phyloP scores from a whole-genome alignment of 2,888 invertebrate genomes.

The Drosophila stalkeri region DNA sequence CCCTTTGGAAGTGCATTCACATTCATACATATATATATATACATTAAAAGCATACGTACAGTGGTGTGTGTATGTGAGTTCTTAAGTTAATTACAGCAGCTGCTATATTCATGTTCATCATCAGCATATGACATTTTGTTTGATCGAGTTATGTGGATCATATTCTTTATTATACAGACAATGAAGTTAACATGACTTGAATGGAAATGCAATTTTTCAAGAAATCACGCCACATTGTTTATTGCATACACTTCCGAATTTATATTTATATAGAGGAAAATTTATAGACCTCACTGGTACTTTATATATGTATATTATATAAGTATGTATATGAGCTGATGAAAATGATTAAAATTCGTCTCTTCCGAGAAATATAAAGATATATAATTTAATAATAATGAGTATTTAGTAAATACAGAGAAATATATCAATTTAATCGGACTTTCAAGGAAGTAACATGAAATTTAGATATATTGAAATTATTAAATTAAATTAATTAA shows the following conservation, averaged over 20 bases:
- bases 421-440: no score
- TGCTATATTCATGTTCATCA: conserved; percentile 30
- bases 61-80: conserved; percentile 11
- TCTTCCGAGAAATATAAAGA: not conserved
- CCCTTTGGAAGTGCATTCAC: conserved; percentile 42
- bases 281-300: not conserved
- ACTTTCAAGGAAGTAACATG: no score
- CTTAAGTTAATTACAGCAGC: conserved; percentile 41
- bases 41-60: not conserved
- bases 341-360: not conserved
- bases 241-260: not conserved
- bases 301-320: not conserved
- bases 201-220: not conserved
- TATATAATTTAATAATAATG: not conserved
- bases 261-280: not conserved
- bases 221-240: not conserved
- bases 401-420: not conserved
- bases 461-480: no score
- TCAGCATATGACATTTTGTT: conserved; percentile 1
- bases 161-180: conserved; percentile 11
- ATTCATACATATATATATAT: conserved; percentile 10
- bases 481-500: no score
- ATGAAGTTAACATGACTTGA: conserved; percentile 5
- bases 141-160: conserved; percentile 20
- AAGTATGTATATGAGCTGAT: no score